Evolutionary conservation across 30 jellyfish, hydroid and myxozoan species (phyloP).

Genomic region (Turritopsis rubra): DNA sequence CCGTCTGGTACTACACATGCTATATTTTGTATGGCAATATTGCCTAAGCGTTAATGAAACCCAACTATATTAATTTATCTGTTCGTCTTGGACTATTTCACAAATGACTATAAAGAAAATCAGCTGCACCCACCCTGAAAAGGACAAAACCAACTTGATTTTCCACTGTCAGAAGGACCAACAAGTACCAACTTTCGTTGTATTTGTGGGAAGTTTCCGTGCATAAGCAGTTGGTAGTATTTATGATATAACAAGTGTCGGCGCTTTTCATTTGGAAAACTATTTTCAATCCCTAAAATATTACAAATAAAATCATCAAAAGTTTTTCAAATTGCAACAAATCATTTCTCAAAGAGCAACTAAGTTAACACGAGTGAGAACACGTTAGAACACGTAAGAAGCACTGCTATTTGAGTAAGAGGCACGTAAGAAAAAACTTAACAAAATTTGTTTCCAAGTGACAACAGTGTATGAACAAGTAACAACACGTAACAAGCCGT

Average conservation of each 20-base stretch:
- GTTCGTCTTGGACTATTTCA: not conserved
- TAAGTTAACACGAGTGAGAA: too few relatives aligned
- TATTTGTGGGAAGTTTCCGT: constrained; percentile 25
- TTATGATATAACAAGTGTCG: constrained; percentile 6
- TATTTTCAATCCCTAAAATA: constrained; percentile 5
- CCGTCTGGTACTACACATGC: not conserved
- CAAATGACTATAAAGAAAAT: not conserved
- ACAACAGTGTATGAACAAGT: too few relatives aligned
- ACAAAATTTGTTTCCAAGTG: too few relatives aligned
- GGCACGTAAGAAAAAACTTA: too few relatives aligned
- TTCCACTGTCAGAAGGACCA: constrained; percentile 43
- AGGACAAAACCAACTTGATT: constrained; percentile 48
- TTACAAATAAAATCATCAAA: not conserved
- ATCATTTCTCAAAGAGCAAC: too few relatives aligned
- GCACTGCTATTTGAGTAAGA: too few relatives aligned
- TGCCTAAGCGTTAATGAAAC: not conserved
- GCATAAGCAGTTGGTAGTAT: constrained; percentile 25
- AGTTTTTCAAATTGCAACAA: not conserved
- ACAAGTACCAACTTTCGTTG: constrained; percentile 31
- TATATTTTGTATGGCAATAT: not conserved
- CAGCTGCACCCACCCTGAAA: constrained; percentile 15
- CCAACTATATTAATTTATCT: not conserved
- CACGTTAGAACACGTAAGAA: too few relatives aligned
- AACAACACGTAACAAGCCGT: too few relatives aligned
- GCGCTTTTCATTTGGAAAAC: not conserved